phyloP scores from a whole-genome alignment of 2,797 vertebrate genomes.

The Peromyscus aztecus region DNA sequence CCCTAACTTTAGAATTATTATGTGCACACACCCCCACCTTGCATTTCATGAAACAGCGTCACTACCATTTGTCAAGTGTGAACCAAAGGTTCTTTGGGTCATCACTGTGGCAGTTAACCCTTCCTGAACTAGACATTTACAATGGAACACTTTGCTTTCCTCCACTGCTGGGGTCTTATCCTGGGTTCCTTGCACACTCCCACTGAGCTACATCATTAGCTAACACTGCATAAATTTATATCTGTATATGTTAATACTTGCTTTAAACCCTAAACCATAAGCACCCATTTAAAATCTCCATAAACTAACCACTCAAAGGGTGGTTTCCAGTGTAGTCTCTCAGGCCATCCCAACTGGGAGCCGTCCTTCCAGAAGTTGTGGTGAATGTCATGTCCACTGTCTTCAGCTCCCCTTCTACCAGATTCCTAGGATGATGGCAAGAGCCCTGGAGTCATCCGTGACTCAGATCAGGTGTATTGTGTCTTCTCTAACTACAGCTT shows the following conservation, averaged over 20 bases:
- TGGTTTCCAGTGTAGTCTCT: neutral
- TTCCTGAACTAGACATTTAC: neutral
- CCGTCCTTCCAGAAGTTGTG: neutral
- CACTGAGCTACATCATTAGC: neutral
- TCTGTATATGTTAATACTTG: neutral
- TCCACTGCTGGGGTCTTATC: too few species aligned
- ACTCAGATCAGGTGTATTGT: neutral
- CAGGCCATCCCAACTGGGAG: neutral
- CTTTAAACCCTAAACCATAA: neutral
- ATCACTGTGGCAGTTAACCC: rapidly evolving
- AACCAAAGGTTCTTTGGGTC: neutral
- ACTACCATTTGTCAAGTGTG: neutral
- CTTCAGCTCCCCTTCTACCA: neutral
- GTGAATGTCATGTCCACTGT: neutral
- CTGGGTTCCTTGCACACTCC: too few species aligned
- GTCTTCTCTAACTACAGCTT: neutral
- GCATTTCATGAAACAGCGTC: neutral
- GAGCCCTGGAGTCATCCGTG: neutral
- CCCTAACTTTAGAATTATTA: neutral
- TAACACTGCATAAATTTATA: neutral
- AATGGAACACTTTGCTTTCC: neutral
- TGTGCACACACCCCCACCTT: neutral
- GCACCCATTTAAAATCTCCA: neutral
- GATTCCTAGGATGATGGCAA: neutral
- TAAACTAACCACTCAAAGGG: neutral